Conservation (phyloP, 1,140 invertebrate genomes). For the Triops cancriformis region DNA sequence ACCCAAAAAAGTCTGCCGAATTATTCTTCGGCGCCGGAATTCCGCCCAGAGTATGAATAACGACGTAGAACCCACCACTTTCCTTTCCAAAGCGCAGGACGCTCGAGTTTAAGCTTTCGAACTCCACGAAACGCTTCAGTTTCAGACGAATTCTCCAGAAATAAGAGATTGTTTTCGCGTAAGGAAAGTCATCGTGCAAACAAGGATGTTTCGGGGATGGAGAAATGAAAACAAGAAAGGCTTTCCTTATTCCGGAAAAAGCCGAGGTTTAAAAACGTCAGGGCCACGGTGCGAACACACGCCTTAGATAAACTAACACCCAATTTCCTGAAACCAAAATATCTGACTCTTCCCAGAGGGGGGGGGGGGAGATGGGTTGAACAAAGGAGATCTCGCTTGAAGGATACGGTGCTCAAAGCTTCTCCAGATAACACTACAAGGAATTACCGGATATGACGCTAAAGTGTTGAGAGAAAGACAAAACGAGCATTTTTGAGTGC, state of each 20-base stretch:
- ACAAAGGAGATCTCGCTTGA: not conserved
- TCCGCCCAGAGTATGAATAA: not conserved
- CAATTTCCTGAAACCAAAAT: not conserved
- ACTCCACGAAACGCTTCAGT: too few species aligned
- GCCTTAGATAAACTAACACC: constrained; percentile 9
- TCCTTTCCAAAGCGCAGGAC: too few species aligned
- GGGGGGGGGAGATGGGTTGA: not conserved
- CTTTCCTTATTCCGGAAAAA: not conserved
- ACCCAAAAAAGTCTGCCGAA: not conserved
- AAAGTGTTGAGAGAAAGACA: not conserved
- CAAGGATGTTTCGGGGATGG: too few species aligned
- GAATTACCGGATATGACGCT: not conserved
- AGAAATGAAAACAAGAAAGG: not conserved
- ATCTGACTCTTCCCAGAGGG: not conserved
- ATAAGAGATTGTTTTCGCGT: not conserved
- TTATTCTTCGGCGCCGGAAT: constrained; percentile 6
- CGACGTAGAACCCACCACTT: not conserved
- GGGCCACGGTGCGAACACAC: not conserved
- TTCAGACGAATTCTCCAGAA: not conserved
- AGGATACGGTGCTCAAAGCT: not conserved
- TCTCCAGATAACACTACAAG: not conserved
- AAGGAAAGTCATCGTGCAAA: too few species aligned
- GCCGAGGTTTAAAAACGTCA: not conserved
- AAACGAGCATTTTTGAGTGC: not conserved
- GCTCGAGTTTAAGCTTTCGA: too few species aligned